These are phyloP conservation scores for Podarcis cretensis DNA, from an alignment of 2,113 vertebrate genomes.

Conservation along the genomic window DNA sequence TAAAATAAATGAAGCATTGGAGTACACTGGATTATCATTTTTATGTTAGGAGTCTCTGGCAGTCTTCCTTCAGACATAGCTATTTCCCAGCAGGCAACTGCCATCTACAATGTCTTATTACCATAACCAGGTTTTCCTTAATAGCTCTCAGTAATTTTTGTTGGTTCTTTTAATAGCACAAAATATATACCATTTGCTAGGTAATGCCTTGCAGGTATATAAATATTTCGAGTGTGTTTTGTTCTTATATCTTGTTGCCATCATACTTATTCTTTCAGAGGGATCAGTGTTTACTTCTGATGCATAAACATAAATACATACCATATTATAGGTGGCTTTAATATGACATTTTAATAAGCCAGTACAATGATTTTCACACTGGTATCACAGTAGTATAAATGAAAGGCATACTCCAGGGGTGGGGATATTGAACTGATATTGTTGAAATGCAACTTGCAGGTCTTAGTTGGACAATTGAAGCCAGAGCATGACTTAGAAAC, in stretches of 20 bases:
- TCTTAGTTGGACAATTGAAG: too few relatives aligned
- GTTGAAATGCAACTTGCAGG: background rate
- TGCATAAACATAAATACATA: constrained; percentile 39
- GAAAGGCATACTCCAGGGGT: background rate
- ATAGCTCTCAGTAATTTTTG: constrained; percentile 13
- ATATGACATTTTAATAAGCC: constrained; percentile 11
- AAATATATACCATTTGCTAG: background rate
- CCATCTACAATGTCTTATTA: constrained; percentile 20
- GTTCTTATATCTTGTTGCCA: background rate
- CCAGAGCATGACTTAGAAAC: too few relatives aligned
- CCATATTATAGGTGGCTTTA: constrained; percentile 35
- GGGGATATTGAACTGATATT: background rate
- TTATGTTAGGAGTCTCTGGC: background rate
- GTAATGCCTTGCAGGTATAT: background rate
- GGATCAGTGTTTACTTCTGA: constrained; percentile 40
- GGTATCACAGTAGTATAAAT: background rate
- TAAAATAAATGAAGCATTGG: background rate
- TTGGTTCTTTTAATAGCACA: background rate
- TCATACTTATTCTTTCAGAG: constrained; percentile 43
- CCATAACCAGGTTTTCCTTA: constrained; percentile 38
- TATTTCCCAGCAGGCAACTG: constrained; percentile 13
- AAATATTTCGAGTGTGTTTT: background rate
- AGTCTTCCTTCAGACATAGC: background rate
- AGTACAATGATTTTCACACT: background rate
- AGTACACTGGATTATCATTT: background rate